Conservation (phyloP, 2,113 vertebrate genomes). For the Calyptommatus sinebrachiatus region DNA sequence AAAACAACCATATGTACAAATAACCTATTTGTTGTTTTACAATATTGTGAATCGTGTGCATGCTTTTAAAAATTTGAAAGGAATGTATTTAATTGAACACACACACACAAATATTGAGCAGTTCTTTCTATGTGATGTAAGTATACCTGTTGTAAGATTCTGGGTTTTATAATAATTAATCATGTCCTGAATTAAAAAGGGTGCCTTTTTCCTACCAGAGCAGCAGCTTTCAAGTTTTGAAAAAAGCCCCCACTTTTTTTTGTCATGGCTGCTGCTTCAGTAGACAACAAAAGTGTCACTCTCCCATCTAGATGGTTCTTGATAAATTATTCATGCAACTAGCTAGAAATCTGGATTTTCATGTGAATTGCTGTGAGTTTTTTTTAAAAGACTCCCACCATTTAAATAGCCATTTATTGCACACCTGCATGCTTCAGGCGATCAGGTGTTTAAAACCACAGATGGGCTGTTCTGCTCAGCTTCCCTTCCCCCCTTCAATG, state of each 20-base stretch:
- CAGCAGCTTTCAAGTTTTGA: slow-evolving; percentile 14
- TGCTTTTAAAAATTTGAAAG: slow-evolving; percentile 49
- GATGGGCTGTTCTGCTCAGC: slow-evolving; percentile 33
- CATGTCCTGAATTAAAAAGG: slow-evolving; percentile 49
- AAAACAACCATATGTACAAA: slow-evolving; percentile 31
- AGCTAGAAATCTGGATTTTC: slow-evolving; percentile 63
- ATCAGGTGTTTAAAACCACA: slow-evolving; percentile 67
- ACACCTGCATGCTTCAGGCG: slow-evolving; percentile 74
- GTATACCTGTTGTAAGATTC: slow-evolving; percentile 20
- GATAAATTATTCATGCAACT: slow-evolving; percentile 69
- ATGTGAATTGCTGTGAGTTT: slow-evolving; percentile 49
- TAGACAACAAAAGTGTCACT: slow-evolving; percentile 61
- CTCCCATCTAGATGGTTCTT: slow-evolving; percentile 45
- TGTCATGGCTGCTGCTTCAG: slow-evolving; percentile 30
- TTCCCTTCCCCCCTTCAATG: slow-evolving; percentile 22
- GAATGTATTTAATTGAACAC: slow-evolving; percentile 51
- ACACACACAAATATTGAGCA: slow-evolving; percentile 37
- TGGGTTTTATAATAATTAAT: slow-evolving; percentile 34
- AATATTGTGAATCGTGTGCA: neutral
- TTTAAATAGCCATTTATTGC: slow-evolving; percentile 47
- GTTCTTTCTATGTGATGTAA: slow-evolving; percentile 17
- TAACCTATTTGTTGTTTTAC: slow-evolving; percentile 2
- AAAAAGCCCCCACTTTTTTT: slow-evolving; percentile 35
- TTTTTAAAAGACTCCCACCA: slow-evolving; percentile 37
- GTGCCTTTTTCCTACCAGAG: slow-evolving; percentile 27